Conservation (phyloP, 1,140 invertebrate species). For the Dinothrombium tinctorium region DNA sequence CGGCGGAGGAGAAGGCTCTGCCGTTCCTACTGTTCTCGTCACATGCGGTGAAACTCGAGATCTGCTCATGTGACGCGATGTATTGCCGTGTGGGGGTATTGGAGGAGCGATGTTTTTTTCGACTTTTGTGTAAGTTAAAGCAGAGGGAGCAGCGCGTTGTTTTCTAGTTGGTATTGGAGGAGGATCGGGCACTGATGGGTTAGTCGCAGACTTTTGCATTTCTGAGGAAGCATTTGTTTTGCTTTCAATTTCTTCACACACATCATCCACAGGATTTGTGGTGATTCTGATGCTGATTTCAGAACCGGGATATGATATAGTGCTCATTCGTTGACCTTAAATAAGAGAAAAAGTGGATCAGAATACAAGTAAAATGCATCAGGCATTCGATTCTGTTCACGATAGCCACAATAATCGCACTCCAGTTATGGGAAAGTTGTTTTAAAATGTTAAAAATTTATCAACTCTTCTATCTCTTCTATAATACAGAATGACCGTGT, state of each 20-base stretch:
- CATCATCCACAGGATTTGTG: conserved; percentile 18
- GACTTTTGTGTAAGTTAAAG: background rate
- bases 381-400: background rate
- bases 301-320: conserved; percentile 18
- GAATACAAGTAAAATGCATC: too few relatives aligned
- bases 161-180: background rate
- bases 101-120: background rate
- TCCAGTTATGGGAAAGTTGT: background rate
- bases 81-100: background rate
- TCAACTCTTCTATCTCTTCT: conserved; percentile 6
- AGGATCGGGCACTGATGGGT: conserved; percentile 1
- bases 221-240: conserved; percentile 8
- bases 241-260: background rate
- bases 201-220: conserved; percentile 15
- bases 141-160: background rate
- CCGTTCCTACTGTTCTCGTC: background rate
- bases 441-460: background rate
- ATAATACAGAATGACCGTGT: conserved; percentile 9
- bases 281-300: conserved; percentile 25
- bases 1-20: background rate
- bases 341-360: too few relatives aligned
- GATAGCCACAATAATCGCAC: background rate
- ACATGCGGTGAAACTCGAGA: background rate
- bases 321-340: conserved; percentile 13
- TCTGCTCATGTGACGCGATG: background rate